Evolutionary conservation across 1,140 invertebrate species (phyloP).

Genomic region (Alviniconcha marisindica): DNA sequence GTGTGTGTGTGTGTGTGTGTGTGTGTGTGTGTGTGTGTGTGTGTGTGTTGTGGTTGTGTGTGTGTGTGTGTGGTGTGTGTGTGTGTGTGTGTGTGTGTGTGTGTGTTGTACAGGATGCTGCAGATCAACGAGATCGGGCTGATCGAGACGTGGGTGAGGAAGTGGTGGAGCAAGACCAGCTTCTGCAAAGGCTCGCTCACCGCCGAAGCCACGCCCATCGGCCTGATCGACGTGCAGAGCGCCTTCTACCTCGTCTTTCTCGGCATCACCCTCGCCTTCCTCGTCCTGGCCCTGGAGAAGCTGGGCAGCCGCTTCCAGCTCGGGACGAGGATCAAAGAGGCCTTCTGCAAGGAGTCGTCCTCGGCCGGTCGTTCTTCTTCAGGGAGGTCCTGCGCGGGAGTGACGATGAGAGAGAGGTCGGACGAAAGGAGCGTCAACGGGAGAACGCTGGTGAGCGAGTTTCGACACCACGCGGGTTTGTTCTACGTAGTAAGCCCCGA

Average conservation of each 20-base stretch:
- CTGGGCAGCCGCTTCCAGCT: conserved; percentile 9
- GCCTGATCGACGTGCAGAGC: conserved; percentile 53
- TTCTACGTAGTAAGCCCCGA: too few relatives aligned
- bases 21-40: too few relatives aligned
- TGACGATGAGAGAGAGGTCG: neutral
- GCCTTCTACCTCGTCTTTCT: conserved; percentile 52
- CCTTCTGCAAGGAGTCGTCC: neutral
- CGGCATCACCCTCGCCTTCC: conserved; percentile 40
- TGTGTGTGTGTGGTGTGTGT: too few relatives aligned
- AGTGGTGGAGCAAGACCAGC: conserved; percentile 49
- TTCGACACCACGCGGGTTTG: neutral
- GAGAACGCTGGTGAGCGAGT: too few relatives aligned
- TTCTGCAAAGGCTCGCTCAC: conserved; percentile 43
- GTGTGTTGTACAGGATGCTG: conserved; percentile 48
- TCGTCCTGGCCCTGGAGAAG: conserved; percentile 38
- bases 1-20: too few relatives aligned
- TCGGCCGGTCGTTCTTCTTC: neutral
- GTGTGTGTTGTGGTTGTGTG: too few relatives aligned
- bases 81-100: neutral
- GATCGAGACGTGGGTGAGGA: conserved; percentile 50
- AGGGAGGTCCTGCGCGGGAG: neutral
- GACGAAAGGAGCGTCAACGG: neutral
- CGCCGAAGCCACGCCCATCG: conserved; percentile 47
- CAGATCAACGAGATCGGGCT: conserved; percentile 53
- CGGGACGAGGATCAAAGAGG: neutral